Percentiles rank a stretch among this genome's conserved stretches.
phyloP scores from a whole-genome alignment of 2,113 vertebrate genomes.

The Oreocharis arfaki region DNA sequence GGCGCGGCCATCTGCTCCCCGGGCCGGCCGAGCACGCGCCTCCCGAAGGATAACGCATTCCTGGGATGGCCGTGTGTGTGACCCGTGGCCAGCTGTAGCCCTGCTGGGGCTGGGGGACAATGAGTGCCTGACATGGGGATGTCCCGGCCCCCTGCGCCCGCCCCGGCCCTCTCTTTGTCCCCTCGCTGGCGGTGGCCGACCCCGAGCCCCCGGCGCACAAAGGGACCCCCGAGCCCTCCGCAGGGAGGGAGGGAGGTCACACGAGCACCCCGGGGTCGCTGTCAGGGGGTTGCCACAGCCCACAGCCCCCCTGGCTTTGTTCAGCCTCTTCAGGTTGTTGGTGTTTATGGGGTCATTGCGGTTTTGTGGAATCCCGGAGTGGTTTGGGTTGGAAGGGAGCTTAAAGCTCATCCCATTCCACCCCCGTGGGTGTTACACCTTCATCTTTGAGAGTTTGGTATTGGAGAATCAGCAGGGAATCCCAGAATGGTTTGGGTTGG shows the following conservation, averaged over 20 bases:
- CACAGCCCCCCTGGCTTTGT: accelerated
- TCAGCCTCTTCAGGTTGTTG: background rate
- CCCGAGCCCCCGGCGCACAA: accelerated
- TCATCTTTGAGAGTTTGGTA: too few relatives aligned
- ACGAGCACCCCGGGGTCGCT: accelerated
- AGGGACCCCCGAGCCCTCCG: background rate
- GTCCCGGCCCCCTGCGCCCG: background rate
- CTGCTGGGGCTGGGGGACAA: background rate
- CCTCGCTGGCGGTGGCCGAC: background rate
- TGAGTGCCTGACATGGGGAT: background rate
- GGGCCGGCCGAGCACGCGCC: slow-evolving; percentile 31
- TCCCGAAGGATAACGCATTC: slow-evolving; percentile 17
- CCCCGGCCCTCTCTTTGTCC: slow-evolving; percentile 38
- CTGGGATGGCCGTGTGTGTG: background rate
- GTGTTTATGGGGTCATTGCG: background rate
- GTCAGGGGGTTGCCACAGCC: background rate
- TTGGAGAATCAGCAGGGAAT: too few relatives aligned
- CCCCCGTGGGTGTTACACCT: too few relatives aligned
- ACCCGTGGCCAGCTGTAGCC: slow-evolving; percentile 54
- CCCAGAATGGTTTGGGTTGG: background rate
- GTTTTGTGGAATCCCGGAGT: background rate
- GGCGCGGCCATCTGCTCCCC: slow-evolving; percentile 68
- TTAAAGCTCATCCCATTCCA: background rate
- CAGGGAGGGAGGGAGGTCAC: background rate
- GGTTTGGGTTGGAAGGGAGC: background rate